Percentiles rank a stretch among this genome's conserved stretches.
These are phyloP conservation scores for Lithobates sylvaticus DNA, from an alignment of 2,797 vertebrate species.

Conservation along the genomic window DNA sequence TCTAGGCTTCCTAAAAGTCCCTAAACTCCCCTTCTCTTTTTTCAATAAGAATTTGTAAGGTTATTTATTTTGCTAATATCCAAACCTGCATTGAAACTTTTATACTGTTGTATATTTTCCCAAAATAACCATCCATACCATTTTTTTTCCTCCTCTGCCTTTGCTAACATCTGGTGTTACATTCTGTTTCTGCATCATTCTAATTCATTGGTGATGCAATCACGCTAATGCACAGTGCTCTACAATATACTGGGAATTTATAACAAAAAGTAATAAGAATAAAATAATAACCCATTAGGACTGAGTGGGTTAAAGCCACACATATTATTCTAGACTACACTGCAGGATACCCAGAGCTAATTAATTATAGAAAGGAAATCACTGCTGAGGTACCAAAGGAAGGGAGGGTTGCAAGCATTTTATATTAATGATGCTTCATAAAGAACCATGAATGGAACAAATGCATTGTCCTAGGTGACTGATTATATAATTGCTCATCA, in stretches of 20 bases:
- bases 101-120: no score
- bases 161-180: neutral
- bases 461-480: slow-evolving; percentile 29
- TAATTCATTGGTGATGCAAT: neutral
- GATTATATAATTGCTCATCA: slow-evolving; percentile 28
- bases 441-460: slow-evolving; percentile 10
- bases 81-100: no score
- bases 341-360: slow-evolving; percentile 68
- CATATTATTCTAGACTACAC: slow-evolving; percentile 68
- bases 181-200: neutral
- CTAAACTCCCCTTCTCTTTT: no score
- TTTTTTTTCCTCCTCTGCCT: no score
- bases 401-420: slow-evolving; percentile 10
- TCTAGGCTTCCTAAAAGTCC: no score
- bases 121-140: no score
- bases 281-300: neutral
- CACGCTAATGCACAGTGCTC: no score
- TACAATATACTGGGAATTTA: neutral
- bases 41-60: no score
- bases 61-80: no score
- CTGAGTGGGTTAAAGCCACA: slow-evolving; percentile 45
- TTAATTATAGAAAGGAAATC: slow-evolving; percentile 70
- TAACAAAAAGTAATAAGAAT: neutral
- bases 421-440: slow-evolving; percentile 44
- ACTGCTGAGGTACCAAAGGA: slow-evolving; percentile 61